These are phyloP conservation scores for Zootermopsis nevadensis DNA, from an alignment of 2,888 invertebrate species.

Conservation along the genomic window DNA sequence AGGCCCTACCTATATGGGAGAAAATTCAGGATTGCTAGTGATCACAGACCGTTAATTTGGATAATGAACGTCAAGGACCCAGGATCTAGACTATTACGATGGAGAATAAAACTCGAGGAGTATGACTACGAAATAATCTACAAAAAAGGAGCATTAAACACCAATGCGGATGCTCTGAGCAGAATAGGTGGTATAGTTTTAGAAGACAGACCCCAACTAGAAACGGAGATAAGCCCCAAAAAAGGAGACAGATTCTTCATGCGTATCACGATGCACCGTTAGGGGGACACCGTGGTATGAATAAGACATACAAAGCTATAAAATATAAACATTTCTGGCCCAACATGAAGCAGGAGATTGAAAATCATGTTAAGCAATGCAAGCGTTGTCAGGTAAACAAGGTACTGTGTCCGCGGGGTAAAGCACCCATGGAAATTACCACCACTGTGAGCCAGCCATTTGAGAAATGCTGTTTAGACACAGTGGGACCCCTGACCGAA, in stretches of 20 bases:
- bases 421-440: too few relatives aligned
- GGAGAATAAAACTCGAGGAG: conserved; percentile 53
- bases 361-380: not conserved
- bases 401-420: too few relatives aligned
- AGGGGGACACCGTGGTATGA: conserved; percentile 23
- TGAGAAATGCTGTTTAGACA: too few relatives aligned
- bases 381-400: too few relatives aligned
- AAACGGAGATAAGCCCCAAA: not conserved
- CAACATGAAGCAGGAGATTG: conserved; percentile 12
- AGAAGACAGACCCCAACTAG: not conserved
- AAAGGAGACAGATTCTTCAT: not conserved
- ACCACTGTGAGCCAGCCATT: too few relatives aligned
- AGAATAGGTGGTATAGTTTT: not conserved
- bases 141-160: conserved; percentile 56
- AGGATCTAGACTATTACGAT: conserved; percentile 46
- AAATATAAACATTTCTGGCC: not conserved
- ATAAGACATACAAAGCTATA: not conserved
- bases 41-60: conserved; percentile 59
- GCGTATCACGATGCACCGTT: not conserved
- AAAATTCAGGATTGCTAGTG: conserved; percentile 58
- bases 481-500: too few relatives aligned
- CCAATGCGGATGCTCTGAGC: conserved; percentile 58
- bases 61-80: conserved; percentile 58
- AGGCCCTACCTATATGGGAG: conserved; percentile 60
- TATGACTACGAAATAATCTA: conserved; percentile 58